A percentile compares a stretch with the other conserved stretches of the same genome.
Conservation (phyloP, 2,797 vertebrate species). For the Acanthiza pusilla region DNA sequence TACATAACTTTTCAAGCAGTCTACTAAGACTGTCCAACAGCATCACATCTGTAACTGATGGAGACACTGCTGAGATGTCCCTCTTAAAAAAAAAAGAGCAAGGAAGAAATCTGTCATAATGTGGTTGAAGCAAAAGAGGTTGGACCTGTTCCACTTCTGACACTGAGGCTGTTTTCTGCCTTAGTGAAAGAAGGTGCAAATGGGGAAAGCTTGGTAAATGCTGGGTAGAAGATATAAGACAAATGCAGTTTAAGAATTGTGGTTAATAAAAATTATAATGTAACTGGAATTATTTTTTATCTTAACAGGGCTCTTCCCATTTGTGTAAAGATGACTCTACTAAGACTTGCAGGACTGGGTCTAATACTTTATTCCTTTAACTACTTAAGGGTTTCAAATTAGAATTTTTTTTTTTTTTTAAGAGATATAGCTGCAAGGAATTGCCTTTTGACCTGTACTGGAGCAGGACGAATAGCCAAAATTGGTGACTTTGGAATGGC, state of each 20-base stretch:
- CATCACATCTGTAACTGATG: neutral
- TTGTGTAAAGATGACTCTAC: neutral
- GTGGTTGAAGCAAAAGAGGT: neutral
- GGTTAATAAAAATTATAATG: neutral
- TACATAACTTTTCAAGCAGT: neutral
- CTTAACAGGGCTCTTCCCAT: neutral
- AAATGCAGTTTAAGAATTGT: neutral
- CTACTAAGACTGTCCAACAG: neutral
- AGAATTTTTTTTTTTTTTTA: neutral
- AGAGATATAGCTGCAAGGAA: constrained; percentile 94
- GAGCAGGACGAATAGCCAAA: constrained; percentile 85
- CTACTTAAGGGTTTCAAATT: neutral
- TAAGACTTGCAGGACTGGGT: neutral
- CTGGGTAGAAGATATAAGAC: neutral
- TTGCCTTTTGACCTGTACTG: constrained; percentile 86
- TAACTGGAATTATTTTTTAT: neutral
- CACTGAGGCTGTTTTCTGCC: neutral
- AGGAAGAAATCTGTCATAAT: neutral
- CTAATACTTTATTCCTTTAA: neutral
- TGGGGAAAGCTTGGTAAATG: neutral
- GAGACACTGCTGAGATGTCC: neutral
- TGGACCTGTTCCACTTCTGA: neutral
- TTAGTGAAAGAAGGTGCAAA: neutral
- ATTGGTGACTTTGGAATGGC: constrained; percentile 95
- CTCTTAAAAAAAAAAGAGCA: neutral